Base-by-base conservation (phyloP, 2,888 invertebrate genomes). In the Clistopyga incitator region DNA sequence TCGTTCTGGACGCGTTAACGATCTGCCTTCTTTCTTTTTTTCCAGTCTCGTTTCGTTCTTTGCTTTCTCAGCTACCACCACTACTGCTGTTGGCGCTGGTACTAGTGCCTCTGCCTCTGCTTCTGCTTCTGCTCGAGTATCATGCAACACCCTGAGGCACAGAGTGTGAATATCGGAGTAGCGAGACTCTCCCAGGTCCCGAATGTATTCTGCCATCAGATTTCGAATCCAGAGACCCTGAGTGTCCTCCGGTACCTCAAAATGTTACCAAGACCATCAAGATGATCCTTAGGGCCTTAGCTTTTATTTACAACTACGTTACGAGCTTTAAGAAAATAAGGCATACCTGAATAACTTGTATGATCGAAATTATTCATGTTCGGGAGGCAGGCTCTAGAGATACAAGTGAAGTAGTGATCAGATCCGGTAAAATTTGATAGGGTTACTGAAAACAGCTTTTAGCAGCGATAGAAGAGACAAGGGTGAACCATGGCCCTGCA, bases 1-100 rank as follows among this genome's bases (percentile, higher is more conserved):
- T 74, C 68, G 78, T 85, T 83, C 87, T 77, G 77, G 81, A 72
- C 84, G 81, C 86, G 86, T 87, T 87, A 87, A 86, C 86, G 86
- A 87, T 87, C 86, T 85, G 54, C 76, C 79, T 81, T 81, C 70
- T 75, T 54, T 64, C 45, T 81, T 56, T 56, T 56, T 56, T 6
- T 11, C 64, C 18, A 18, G n/a, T 38, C 64, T 64, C 52, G 50
- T 45, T 72, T 47, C 59, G 47, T 70, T 71, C 71, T 34, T 71
- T 56, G 71, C 61, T 64, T 74, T 74, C 61, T 74, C 34, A 29
- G 50, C 34, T 50, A 47, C 61, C 20, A 74, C 64, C 10, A 38
- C 54, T 34, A 29, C n/a, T 34, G 59, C 29, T n/a, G 15, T 4
- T 34, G 59, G 4, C 15, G 56, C 25, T 29, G 56, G 3, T 15